phyloP scores from a whole-genome alignment of 2,113 vertebrate genomes.

The Galeopterus variegatus region DNA sequence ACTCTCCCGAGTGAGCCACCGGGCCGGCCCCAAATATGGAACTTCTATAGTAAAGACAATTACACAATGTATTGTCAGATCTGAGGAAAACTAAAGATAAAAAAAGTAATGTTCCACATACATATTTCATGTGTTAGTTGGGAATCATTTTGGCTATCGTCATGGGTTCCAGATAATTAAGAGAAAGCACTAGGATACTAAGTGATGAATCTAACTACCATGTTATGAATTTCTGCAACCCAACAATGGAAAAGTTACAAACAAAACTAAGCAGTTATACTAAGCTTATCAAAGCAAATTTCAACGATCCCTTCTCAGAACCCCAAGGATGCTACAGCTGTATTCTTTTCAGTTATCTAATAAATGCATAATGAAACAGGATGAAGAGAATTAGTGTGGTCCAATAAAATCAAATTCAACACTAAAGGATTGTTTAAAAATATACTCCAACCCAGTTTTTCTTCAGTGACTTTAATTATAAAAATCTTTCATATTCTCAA shows the following conservation, averaged over 20 bases:
- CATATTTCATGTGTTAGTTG: neutral
- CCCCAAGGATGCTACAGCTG: neutral
- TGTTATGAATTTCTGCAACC: neutral
- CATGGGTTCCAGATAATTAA: neutral
- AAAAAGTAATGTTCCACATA: neutral
- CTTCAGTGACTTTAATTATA: conserved; percentile 76
- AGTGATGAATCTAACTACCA: neutral
- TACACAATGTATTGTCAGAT: neutral
- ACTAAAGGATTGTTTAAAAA: conserved; percentile 52
- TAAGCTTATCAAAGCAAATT: neutral
- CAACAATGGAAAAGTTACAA: neutral
- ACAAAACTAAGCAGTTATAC: neutral
- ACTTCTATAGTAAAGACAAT: neutral
- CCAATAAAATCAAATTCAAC: neutral
- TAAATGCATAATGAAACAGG: neutral
- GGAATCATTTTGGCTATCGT: neutral
- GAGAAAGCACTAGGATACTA: neutral
- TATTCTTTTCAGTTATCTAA: neutral
- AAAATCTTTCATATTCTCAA: conserved; percentile 52
- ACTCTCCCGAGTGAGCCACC: too few species aligned
- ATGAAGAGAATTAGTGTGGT: neutral
- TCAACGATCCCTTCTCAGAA: neutral
- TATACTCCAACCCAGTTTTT: conserved; percentile 76
- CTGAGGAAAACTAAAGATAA: neutral
- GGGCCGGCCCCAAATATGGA: neutral